phyloP scores from a whole-genome alignment of 2,113 vertebrate genomes.

The Thymallus thymallus region DNA sequence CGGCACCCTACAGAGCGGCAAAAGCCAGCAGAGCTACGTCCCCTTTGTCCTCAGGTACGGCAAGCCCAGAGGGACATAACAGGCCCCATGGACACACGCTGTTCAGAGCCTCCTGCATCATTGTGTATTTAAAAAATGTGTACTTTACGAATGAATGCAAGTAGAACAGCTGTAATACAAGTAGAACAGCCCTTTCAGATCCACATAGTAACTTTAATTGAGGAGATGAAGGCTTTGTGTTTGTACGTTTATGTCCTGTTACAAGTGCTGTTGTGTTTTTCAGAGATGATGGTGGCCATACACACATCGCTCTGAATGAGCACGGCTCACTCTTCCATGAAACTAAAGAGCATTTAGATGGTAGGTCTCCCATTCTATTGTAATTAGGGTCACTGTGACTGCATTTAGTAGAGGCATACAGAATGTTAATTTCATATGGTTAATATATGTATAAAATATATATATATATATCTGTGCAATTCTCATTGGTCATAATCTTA shows the following conservation, averaged over 20 bases:
- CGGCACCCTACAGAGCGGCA: conserved; percentile 84
- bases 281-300: conserved; percentile 83
- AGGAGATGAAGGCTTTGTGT: not conserved
- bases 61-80: not conserved
- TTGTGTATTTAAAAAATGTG: too few relatives aligned
- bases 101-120: not conserved
- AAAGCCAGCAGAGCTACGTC: conserved; percentile 92
- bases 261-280: conserved; percentile 22
- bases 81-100: too few relatives aligned
- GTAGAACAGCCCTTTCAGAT: too few relatives aligned
- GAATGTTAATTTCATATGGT: too few relatives aligned
- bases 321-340: conserved; percentile 78
- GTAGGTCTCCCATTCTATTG: conserved; percentile 49
- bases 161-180: too few relatives aligned
- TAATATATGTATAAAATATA: too few relatives aligned
- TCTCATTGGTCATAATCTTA: not conserved
- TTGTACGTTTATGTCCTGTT: not conserved
- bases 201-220: too few relatives aligned
- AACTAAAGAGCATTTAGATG: conserved; percentile 70
- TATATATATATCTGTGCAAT: too few relatives aligned
- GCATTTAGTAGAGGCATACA: not conserved
- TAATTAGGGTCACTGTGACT: not conserved
- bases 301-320: conserved; percentile 75
- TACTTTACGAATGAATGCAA: not conserved
- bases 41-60: conserved; percentile 85